Evolutionary conservation across 2,113 vertebrate species (phyloP).

Genomic region (Erpornis zantholeuca): DNA sequence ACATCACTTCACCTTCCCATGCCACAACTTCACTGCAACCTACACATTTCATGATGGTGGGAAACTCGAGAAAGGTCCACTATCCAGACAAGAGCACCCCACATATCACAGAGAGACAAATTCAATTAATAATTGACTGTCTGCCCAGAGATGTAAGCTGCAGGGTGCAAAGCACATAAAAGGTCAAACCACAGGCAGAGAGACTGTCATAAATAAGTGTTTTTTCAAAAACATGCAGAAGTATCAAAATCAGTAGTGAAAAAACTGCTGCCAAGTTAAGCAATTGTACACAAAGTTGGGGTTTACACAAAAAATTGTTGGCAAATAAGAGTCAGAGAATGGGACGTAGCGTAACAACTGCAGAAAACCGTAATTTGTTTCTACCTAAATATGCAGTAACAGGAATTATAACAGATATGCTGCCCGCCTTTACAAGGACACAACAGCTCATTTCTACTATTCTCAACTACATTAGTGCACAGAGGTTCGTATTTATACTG

Average conservation of each 20-base stretch:
- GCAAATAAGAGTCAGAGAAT: not conserved
- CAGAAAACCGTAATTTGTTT: not conserved
- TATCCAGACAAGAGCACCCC: not conserved
- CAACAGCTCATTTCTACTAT: not conserved
- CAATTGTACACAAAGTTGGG: not conserved
- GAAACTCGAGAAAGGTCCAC: not conserved
- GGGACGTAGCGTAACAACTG: not conserved
- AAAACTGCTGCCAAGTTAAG: not conserved
- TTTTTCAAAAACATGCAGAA: not conserved
- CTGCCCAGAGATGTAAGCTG: not conserved
- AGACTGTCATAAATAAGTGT: not conserved
- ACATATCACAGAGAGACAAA: not conserved
- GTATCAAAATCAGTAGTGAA: not conserved
- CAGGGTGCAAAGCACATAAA: not conserved
- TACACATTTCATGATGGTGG: fast-evolving
- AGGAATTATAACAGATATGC: not conserved
- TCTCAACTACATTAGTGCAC: not conserved
- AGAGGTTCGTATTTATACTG: not conserved
- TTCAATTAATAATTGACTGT: not conserved
- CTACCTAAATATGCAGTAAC: not conserved
- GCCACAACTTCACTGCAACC: not conserved
- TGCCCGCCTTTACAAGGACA: not conserved
- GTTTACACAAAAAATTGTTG: not conserved
- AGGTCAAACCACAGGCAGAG: not conserved
- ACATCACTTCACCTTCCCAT: not conserved